These are phyloP conservation scores for Scarus forsteni DNA, from an alignment of 2,797 vertebrate genomes.

Conservation along the genomic window DNA sequence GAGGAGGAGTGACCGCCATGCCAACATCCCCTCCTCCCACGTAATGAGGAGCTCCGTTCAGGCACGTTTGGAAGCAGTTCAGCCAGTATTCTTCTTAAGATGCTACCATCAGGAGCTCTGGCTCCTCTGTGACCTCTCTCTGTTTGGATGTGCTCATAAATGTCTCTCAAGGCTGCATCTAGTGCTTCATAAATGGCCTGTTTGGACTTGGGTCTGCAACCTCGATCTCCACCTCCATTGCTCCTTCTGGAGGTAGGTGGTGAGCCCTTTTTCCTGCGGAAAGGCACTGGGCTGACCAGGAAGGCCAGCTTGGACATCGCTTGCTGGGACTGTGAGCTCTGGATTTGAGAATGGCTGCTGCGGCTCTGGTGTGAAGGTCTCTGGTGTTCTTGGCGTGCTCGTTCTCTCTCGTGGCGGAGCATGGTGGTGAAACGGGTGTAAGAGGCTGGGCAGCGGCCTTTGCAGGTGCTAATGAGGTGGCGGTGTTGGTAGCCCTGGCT, in stretches of 20 bases:
- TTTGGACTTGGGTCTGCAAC: constrained; percentile 90
- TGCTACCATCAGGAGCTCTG: constrained; percentile 92
- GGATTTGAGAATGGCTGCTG: constrained; percentile 73
- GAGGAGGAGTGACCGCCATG: constrained; percentile 60
- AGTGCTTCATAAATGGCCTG: constrained; percentile 94
- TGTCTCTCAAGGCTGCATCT: constrained; percentile 95
- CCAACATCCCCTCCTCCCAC: constrained; percentile 81
- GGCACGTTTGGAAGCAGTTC: constrained; percentile 96
- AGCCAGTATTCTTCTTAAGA: constrained; percentile 93
- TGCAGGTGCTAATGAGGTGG: constrained; percentile 96
- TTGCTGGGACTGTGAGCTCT: constrained; percentile 83
- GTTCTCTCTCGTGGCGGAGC: constrained; percentile 95
- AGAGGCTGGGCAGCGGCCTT: constrained; percentile 96
- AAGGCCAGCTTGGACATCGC: constrained; percentile 97
- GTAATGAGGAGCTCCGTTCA: constrained; percentile 94
- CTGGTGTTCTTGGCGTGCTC: constrained; percentile 88
- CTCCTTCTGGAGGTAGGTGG: constrained; percentile 84
- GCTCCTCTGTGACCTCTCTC: constrained; percentile 89
- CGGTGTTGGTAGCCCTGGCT: constrained; percentile 89
- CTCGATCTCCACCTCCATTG: constrained; percentile 62
- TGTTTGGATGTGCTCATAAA: constrained; percentile 96
- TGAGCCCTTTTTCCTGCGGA: constrained; percentile 94
- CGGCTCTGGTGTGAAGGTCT: constrained; percentile 75
- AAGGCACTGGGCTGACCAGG: constrained; percentile 98
- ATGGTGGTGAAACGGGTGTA: constrained; percentile 98